Evolutionary conservation across 2,797 vertebrate species (phyloP).

Genomic region (Glossophaga mutica): DNA sequence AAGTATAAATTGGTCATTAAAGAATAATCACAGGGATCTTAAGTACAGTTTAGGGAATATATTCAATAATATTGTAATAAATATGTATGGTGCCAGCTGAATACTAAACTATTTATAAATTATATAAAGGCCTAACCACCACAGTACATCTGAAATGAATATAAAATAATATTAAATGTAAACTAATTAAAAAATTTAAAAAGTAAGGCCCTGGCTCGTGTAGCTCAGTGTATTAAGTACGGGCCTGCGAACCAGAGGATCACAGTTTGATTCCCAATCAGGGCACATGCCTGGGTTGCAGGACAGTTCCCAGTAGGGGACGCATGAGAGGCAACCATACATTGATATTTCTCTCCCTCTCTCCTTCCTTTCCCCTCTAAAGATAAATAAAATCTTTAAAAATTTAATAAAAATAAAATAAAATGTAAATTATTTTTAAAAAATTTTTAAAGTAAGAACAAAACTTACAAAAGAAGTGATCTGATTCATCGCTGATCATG

Average conservation of each 20-base stretch:
- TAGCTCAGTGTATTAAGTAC: too few relatives aligned
- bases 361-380: too few relatives aligned
- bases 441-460: background rate
- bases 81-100: background rate
- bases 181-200: background rate
- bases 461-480: background rate
- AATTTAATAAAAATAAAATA: background rate
- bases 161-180: background rate
- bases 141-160: background rate
- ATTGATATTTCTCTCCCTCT: too few relatives aligned
- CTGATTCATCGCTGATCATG: background rate
- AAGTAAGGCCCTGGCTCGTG: too few relatives aligned
- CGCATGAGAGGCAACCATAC: too few relatives aligned
- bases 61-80: background rate
- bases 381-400: too few relatives aligned
- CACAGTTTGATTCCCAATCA: too few relatives aligned
- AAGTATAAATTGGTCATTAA: too few relatives aligned
- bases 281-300: too few relatives aligned
- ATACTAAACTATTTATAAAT: background rate
- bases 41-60: background rate
- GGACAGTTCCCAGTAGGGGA: too few relatives aligned
- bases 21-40: too few relatives aligned
- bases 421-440: background rate
- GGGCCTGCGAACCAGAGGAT: too few relatives aligned
- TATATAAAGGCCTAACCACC: background rate